A percentile compares a stretch with the other conserved stretches of the same genome.
Conservation (phyloP, 2,113 vertebrate species). For the Solea senegalensis region DNA sequence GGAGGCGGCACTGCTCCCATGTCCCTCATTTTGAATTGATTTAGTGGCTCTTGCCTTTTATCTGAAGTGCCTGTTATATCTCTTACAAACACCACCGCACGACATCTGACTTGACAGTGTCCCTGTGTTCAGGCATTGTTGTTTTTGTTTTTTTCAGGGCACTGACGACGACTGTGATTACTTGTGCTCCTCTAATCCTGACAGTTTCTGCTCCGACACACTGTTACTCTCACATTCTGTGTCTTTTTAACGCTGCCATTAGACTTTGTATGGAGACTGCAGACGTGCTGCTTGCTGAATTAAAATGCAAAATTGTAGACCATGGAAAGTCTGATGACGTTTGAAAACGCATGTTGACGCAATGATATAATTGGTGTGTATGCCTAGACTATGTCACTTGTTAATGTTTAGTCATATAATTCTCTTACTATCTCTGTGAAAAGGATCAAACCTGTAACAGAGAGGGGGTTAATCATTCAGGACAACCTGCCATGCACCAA, state of each 20-base stretch:
- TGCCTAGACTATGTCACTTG: no score
- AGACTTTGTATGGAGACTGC: conserved; percentile 30
- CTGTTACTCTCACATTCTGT: conserved; percentile 16
- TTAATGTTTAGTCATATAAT: no score
- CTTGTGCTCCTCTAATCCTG: conserved; percentile 17
- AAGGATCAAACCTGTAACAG: no score
- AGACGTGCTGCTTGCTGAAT: conserved; percentile 47
- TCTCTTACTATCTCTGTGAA: no score
- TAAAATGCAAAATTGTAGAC: conserved; percentile 19
- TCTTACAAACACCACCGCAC: conserved; percentile 14
- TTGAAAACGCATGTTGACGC: no score
- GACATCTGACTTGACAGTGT: conserved; percentile 23
- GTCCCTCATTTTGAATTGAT: conserved; percentile 37
- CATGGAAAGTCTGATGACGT: no score
- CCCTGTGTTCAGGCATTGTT: background rate
- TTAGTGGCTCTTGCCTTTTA: conserved; percentile 41
- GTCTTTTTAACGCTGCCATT: conserved; percentile 18
- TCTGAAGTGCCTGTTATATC: conserved; percentile 49
- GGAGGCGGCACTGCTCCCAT: conserved; percentile 14
- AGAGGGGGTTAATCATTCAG: no score
- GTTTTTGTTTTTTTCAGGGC: conserved; percentile 8
- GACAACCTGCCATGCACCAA: no score
- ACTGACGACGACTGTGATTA: conserved; percentile 7
- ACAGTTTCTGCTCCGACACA: conserved; percentile 1
- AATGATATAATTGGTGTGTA: no score